phyloP scores from a whole-genome alignment of 2,113 vertebrate genomes.

The Pseudopodoces humilis region DNA sequence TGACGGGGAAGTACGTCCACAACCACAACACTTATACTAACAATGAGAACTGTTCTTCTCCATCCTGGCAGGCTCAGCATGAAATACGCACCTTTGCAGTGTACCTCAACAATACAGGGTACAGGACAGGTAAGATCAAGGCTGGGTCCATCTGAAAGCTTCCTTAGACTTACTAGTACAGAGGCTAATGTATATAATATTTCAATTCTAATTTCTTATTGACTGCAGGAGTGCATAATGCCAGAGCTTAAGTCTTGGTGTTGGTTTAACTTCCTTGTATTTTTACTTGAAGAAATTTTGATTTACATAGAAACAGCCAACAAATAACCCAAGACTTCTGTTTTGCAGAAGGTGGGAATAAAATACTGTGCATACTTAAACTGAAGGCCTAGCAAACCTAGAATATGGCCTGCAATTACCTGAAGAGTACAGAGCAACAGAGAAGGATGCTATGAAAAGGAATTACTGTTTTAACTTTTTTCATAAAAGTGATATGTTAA shows the following conservation, averaged over 20 bases:
- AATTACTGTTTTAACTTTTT: background rate
- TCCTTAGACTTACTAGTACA: background rate
- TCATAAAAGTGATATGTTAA: background rate
- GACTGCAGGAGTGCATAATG: background rate
- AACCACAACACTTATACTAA: conserved; percentile 99
- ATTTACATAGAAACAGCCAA: background rate
- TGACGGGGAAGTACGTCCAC: conserved; percentile 96
- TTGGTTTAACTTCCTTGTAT: background rate
- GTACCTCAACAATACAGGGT: conserved; percentile 94
- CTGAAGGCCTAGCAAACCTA: background rate
- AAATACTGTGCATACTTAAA: background rate
- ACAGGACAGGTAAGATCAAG: conserved; percentile 88
- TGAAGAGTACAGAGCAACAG: background rate
- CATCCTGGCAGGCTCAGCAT: conserved; percentile 94
- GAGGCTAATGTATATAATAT: background rate
- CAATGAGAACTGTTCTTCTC: conserved; percentile 98
- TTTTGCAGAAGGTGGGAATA: background rate
- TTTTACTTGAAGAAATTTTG: background rate
- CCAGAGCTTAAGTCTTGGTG: background rate
- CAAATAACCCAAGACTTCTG: background rate
- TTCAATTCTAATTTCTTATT: background rate
- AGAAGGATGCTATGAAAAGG: background rate
- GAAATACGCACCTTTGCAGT: conserved; percentile 92
- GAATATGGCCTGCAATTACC: background rate
- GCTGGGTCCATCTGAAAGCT: background rate